Evolutionary conservation across 2,888 invertebrate species (phyloP).

Genomic region (Lissocephala sabroskyi): DNA sequence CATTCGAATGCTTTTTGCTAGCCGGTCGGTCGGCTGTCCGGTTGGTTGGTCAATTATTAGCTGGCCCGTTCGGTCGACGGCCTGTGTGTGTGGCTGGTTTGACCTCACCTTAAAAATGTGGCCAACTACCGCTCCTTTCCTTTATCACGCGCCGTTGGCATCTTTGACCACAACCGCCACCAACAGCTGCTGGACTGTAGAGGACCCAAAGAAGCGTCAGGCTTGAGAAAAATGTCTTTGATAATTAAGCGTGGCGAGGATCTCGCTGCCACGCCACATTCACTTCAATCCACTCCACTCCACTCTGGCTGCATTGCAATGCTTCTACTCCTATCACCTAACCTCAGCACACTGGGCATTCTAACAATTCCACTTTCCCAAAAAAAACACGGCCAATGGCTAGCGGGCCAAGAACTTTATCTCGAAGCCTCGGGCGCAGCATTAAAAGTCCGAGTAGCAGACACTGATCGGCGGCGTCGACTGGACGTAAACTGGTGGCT

Average conservation of each 20-base stretch:
- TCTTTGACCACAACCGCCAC: not conserved
- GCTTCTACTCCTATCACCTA: constrained; percentile 10
- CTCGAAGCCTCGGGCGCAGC: constrained; percentile 23
- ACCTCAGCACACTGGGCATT: constrained; percentile 30
- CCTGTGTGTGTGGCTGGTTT: too few species aligned
- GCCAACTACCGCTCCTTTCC: constrained; percentile 37
- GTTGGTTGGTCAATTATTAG: constrained; percentile 6
- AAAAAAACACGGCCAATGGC: too few species aligned
- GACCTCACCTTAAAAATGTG: constrained; percentile 52
- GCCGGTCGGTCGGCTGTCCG: not conserved
- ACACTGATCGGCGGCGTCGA: too few species aligned
- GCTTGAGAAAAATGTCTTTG: constrained; percentile 52
- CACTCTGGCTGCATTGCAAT: not conserved
- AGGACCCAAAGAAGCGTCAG: too few species aligned
- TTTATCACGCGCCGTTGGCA: constrained; percentile 6
- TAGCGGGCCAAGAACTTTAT: constrained; percentile 62
- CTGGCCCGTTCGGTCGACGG: not conserved
- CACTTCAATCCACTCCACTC: constrained; percentile 15
- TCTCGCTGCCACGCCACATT: too few species aligned
- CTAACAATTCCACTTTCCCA: constrained; percentile 62
- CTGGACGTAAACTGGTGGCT: constrained; percentile 13
- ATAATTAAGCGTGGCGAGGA: constrained; percentile 64
- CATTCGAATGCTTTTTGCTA: too few species aligned
- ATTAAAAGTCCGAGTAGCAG: not conserved
- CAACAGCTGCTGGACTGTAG: constrained; percentile 30